Conservation (phyloP, 2,113 vertebrate species). For the Oceanites oceanicus region DNA sequence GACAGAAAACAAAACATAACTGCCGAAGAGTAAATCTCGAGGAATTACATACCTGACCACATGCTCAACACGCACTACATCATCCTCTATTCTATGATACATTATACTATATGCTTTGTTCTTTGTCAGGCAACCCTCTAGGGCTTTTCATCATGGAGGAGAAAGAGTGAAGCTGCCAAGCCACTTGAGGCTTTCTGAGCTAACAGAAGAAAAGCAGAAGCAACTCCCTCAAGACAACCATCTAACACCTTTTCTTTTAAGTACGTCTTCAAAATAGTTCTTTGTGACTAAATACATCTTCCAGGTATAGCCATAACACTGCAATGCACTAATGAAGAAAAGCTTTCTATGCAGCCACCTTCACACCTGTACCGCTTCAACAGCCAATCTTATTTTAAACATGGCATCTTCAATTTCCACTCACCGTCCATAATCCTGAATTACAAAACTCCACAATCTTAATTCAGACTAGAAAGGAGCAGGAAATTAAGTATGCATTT, state of each 20-base stretch:
- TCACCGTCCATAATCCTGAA: neutral
- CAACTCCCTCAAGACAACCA: neutral
- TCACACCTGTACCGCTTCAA: neutral
- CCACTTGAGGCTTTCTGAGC: neutral
- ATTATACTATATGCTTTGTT: neutral
- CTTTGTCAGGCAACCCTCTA: neutral
- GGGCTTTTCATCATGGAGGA: neutral
- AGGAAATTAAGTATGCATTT: neutral
- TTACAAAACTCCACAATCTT: fast-evolving
- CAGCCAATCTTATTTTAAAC: neutral
- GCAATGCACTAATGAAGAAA: neutral
- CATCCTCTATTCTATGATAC: neutral
- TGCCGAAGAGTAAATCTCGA: neutral
- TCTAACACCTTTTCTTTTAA: neutral
- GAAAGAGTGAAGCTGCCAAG: neutral
- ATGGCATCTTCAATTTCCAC: neutral
- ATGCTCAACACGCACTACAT: neutral
- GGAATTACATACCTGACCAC: neutral
- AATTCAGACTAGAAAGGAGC: neutral
- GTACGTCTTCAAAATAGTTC: neutral
- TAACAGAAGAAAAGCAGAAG: neutral
- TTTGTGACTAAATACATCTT: neutral
- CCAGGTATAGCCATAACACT: neutral
- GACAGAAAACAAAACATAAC: neutral
- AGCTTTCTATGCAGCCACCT: neutral